Conservation (phyloP, 2,797 vertebrate species). For the Miichthys miiuy region DNA sequence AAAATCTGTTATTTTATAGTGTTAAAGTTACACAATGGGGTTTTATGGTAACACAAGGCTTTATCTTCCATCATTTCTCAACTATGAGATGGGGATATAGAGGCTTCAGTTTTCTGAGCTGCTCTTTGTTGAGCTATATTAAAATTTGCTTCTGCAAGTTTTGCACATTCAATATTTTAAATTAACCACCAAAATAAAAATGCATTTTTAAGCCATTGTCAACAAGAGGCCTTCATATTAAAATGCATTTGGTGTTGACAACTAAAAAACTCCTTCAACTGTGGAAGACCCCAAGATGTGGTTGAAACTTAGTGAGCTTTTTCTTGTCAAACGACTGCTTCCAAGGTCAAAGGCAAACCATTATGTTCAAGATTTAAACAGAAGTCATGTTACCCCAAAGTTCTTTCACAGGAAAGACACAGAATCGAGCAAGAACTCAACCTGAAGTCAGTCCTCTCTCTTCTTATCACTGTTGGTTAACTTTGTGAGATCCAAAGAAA, state of each 20-base stretch:
- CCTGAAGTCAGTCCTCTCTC: neutral
- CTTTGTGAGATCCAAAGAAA: conserved; percentile 32
- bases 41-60: neutral
- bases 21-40: neutral
- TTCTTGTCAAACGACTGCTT: neutral
- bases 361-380: neutral
- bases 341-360: neutral
- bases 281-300: too few species aligned
- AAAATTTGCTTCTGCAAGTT: neutral
- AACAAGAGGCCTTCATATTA: neutral
- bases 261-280: too few species aligned
- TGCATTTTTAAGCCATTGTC: neutral
- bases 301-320: too few species aligned
- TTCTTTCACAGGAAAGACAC: neutral
- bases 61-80: neutral
- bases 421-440: neutral
- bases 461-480: neutral
- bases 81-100: too few species aligned
- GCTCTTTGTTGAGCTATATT: neutral
- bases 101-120: neutral
- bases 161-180: neutral
- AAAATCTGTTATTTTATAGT: too few species aligned
- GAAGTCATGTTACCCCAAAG: neutral
- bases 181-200: too few species aligned
- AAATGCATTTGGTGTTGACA: neutral